These are phyloP conservation scores for Callopanchax toddi DNA, from an alignment of 2,113 vertebrate genomes.

Conservation along the genomic window DNA sequence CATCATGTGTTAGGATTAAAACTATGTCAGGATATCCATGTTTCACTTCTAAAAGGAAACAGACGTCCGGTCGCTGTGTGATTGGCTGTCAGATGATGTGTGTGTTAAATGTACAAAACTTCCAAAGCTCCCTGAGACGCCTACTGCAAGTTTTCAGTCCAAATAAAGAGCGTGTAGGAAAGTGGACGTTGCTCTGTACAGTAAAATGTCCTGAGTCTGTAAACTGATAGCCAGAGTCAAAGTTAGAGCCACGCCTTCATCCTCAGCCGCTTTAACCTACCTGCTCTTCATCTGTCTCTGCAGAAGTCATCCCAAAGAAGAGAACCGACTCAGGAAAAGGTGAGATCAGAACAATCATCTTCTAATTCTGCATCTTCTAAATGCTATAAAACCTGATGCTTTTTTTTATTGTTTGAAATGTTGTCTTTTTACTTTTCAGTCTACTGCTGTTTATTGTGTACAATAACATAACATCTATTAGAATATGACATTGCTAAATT, in stretches of 20 bases:
- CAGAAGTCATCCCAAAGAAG: constrained; percentile 78
- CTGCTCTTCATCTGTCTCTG: constrained; percentile 43
- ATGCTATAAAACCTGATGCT: too few species aligned
- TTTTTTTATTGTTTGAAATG: too few species aligned
- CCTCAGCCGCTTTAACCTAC: constrained; percentile 30
- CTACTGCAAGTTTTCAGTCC: constrained; percentile 15
- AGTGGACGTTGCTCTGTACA: constrained; percentile 27
- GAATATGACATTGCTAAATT: too few species aligned
- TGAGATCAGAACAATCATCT: constrained; percentile 35
- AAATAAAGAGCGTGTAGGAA: constrained; percentile 55
- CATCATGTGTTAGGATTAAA: too few species aligned
- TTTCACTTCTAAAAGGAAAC: constrained; percentile 44
- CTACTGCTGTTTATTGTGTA: not conserved
- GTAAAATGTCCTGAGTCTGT: constrained; percentile 17
- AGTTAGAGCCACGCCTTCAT: constrained; percentile 51
- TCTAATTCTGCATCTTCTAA: not conserved
- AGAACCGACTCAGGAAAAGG: constrained; percentile 72
- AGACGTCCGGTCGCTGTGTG: constrained; percentile 29
- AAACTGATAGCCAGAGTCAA: constrained; percentile 46
- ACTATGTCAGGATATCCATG: constrained; percentile 27
- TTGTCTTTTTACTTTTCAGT: not conserved
- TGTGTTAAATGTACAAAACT: not conserved
- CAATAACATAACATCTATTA: too few species aligned
- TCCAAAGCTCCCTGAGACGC: constrained; percentile 21
- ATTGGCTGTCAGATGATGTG: constrained; percentile 21